These are phyloP conservation scores for Martes flavigula DNA, from an alignment of 2,797 vertebrate genomes.

Conservation along the genomic window DNA sequence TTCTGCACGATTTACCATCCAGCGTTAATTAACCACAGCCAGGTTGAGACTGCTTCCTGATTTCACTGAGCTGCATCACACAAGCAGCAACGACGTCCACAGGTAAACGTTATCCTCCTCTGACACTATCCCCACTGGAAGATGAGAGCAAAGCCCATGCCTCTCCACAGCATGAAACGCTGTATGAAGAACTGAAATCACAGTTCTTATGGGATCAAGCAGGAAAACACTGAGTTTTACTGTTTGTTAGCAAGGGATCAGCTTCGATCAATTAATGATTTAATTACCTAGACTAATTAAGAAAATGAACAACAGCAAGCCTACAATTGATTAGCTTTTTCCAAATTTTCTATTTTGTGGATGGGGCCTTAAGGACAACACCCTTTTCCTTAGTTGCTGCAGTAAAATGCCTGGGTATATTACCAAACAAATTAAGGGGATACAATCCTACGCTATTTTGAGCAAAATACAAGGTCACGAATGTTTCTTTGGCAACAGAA, in stretches of 20 bases:
- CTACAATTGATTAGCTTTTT: conserved; percentile 78
- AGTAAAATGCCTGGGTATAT: neutral
- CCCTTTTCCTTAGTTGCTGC: neutral
- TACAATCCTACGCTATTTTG: neutral
- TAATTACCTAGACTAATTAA: conserved; percentile 83
- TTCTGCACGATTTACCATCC: neutral
- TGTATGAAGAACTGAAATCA: conserved; percentile 60
- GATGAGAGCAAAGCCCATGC: neutral
- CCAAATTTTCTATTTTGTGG: conserved; percentile 71
- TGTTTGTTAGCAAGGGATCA: conserved; percentile 75
- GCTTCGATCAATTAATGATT: conserved; percentile 82
- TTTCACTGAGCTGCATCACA: neutral
- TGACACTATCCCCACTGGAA: neutral
- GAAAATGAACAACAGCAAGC: conserved; percentile 78
- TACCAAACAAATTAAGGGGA: neutral
- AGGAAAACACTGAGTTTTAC: conserved; percentile 68
- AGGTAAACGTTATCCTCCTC: neutral
- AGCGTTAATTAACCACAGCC: conserved; percentile 57
- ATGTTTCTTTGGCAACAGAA: neutral
- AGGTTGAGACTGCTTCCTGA: conserved; percentile 1
- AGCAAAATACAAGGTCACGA: neutral
- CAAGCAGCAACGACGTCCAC: neutral
- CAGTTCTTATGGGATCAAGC: conserved; percentile 55
- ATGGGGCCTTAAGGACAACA: neutral
- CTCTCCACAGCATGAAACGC: neutral